phyloP scores from a whole-genome alignment of 1,140 invertebrate species.

The Magallana angulata region DNA sequence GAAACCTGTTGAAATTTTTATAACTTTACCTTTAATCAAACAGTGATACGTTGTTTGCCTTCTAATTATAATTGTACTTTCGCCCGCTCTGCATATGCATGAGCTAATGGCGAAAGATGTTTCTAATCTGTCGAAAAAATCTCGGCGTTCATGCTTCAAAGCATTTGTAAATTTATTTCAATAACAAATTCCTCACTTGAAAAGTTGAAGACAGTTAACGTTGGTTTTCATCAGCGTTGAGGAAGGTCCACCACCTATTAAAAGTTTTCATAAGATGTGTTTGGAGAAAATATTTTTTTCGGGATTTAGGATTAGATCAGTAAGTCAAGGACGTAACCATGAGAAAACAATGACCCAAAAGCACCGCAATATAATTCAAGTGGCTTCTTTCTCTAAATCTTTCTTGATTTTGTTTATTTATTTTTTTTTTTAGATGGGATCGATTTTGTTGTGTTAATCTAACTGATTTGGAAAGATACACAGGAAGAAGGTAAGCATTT shows the following conservation, averaged over 20 bases:
- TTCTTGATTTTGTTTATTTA: background rate
- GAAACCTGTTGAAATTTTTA: background rate
- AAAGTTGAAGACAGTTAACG: background rate
- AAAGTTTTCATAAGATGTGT: background rate
- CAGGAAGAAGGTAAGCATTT: background rate
- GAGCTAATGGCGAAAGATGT: slow-evolving; percentile 12
- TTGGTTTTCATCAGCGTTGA: background rate
- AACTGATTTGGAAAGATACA: background rate
- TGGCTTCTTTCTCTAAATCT: background rate
- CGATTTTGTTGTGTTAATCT: background rate
- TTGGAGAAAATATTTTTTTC: background rate
- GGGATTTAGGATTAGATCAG: background rate
- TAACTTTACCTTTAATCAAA: slow-evolving; percentile 21
- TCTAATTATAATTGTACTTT: slow-evolving; percentile 21
- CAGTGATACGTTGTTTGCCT: slow-evolving; percentile 15
- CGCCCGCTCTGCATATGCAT: slow-evolving; percentile 5
- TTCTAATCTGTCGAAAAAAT: slow-evolving; percentile 28
- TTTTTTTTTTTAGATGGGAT: too few relatives aligned
- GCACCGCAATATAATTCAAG: background rate
- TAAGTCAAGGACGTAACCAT: slow-evolving; percentile 2
- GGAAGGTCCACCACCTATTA: background rate
- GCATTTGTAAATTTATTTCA: slow-evolving; percentile 12
- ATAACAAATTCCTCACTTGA: slow-evolving; percentile 26
- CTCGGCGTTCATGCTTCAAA: slow-evolving; percentile 15
- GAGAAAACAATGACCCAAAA: background rate